Evolutionary conservation across 2,113 vertebrate genomes (phyloP), one percentile per base, ranked within the genome.

Genomic region (Ellobius talpinus): DNA sequence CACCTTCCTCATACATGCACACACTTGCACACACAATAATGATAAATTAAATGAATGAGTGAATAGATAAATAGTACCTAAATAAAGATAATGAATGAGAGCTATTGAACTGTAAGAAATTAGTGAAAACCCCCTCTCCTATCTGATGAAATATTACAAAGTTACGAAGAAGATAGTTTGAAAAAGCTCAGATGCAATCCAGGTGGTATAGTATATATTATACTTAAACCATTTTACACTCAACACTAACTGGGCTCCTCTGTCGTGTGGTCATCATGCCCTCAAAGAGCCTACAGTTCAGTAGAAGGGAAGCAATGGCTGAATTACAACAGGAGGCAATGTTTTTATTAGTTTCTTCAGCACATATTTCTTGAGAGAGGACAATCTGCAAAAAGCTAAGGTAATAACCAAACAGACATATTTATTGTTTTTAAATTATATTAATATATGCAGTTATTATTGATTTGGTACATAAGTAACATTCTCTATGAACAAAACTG

Each of bases 391-490:
- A 95, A 95, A 87, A 47, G 33, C 4, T 79, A 10, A 68, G 45
- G 45, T 79, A 88, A 66, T 39, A 45, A 86, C 63, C 36, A 85
- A 47, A 76, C 29, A 66, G 84, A 52, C 10, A 73, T 47, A 87
- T 47, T 96, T 89, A 63, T 68, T 91, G 45, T 39, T 36, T 65
- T 36, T 86, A n/a, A 70, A 39, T 73, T 88, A 55, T 39, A 5
- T 42, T 52, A 58, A 39, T 73, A n/a, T 58, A 42, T 42, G 45
- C 92, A 81, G 47, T 74, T 91, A 47, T 36, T n/a, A 68, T n/a
- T 55, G 42, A 39, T 90, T 96, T 89, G 77, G 95, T 55, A 79
- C 61, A 55, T 31, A 93, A 94, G 55, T 55, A 89, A 85, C 29
- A 77, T 94, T 96, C 81, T 31, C n/a, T 16, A 24, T 63, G 55